Evolutionary conservation across 2,113 vertebrate genomes (phyloP).

Genomic region (Azemiops feae): DNA sequence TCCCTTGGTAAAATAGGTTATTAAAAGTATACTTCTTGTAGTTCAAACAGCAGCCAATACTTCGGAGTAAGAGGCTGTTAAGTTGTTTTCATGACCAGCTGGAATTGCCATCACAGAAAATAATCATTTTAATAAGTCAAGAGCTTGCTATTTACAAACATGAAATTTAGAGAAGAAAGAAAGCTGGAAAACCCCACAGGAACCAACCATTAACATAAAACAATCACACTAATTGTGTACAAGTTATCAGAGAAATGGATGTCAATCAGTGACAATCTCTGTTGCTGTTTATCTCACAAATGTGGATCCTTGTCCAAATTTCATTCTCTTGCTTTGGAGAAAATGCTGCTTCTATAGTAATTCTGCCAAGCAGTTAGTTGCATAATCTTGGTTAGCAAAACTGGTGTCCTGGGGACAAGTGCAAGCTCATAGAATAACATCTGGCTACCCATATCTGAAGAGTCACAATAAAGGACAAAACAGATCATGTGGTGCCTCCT

Average conservation of each 20-base stretch:
- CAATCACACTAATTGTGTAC: not conserved
- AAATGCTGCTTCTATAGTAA: not conserved
- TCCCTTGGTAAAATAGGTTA: slow-evolving; percentile 57
- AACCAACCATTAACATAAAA: not conserved
- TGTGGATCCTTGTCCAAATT: not conserved
- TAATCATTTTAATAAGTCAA: slow-evolving; percentile 51
- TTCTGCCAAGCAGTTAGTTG: not conserved
- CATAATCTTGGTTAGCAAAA: not conserved
- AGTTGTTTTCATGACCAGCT: slow-evolving; percentile 45
- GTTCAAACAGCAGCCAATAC: slow-evolving; percentile 40
- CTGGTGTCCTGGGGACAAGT: not conserved
- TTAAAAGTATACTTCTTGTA: slow-evolving; percentile 58
- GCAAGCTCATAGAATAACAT: not conserved
- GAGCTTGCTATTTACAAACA: slow-evolving; percentile 30
- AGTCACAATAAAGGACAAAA: not conserved
- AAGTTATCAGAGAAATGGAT: not conserved
- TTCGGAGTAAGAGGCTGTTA: slow-evolving; percentile 16
- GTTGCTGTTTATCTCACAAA: not conserved
- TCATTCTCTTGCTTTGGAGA: not conserved
- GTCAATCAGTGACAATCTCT: not conserved
- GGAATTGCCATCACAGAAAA: slow-evolving; percentile 43
- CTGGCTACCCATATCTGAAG: not conserved
- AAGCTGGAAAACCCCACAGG: not conserved
- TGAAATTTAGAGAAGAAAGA: slow-evolving; percentile 35
- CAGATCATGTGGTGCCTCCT: not conserved